phyloP scores from a whole-genome alignment of 2,113 vertebrate genomes.

The Macquaria ambigua region DNA sequence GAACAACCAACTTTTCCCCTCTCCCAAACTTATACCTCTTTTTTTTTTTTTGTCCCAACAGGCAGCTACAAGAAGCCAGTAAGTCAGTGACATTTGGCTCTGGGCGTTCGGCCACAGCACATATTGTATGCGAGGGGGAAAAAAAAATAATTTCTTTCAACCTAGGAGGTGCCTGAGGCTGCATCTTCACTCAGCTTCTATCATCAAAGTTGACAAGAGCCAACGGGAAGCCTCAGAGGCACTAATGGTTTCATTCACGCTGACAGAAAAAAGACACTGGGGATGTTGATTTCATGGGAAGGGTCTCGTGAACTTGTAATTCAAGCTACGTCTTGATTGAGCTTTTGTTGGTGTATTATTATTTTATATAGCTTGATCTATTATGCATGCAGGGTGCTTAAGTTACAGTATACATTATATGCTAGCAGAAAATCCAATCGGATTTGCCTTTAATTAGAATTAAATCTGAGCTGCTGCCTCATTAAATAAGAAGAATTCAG shows the following conservation, averaged over 20 bases:
- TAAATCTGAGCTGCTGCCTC: background rate
- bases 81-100: background rate
- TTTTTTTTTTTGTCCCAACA: constrained; percentile 6
- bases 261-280: background rate
- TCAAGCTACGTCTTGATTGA: background rate
- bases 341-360: background rate
- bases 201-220: constrained; percentile 22
- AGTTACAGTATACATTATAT: background rate
- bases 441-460: background rate
- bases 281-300: background rate
- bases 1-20: background rate
- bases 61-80: background rate
- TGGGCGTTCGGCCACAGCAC: constrained; percentile 1
- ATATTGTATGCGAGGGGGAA: background rate
- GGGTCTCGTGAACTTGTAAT: background rate
- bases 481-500: background rate
- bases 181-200: constrained; percentile 8
- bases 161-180: background rate
- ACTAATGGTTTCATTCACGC: constrained; percentile 6
- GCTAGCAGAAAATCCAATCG: background rate
- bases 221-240: constrained; percentile 13
- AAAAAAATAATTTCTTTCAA: constrained; percentile 29
- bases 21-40: background rate
- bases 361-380: background rate
- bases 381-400: constrained; percentile 17